phyloP scores from a whole-genome alignment of 2,113 vertebrate genomes.

The Malurus cyaneus region DNA sequence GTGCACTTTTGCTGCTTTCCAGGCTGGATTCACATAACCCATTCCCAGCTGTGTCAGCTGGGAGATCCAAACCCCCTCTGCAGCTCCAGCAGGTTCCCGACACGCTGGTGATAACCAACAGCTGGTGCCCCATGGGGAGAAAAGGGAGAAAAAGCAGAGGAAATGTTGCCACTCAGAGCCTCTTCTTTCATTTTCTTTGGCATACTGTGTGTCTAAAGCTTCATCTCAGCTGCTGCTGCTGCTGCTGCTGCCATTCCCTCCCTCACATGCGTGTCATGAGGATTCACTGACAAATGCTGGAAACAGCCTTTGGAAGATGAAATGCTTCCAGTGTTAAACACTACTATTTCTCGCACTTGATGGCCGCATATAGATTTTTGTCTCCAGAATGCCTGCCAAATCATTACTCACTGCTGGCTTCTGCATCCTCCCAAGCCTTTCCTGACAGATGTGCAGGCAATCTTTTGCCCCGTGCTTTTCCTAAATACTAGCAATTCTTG shows the following conservation, averaged over 20 bases:
- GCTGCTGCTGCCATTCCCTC: constrained; percentile 18
- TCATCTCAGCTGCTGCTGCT: background rate
- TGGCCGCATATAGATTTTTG: background rate
- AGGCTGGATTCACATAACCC: background rate
- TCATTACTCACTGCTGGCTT: background rate
- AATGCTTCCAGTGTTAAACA: constrained; percentile 22
- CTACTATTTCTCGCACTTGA: background rate
- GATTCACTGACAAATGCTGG: constrained; percentile 10
- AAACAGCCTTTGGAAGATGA: background rate
- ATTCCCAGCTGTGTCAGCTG: background rate
- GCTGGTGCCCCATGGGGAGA: background rate
- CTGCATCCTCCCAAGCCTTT: background rate
- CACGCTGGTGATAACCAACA: background rate
- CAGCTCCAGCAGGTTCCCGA: background rate
- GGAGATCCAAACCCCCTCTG: background rate
- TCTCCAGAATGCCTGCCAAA: background rate
- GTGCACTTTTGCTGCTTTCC: fast-evolving
- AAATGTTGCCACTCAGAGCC: background rate
- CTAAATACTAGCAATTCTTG: background rate
- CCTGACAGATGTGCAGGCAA: background rate
- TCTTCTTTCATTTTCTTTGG: constrained; percentile 18
- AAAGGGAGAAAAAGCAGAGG: background rate
- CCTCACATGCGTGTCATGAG: background rate
- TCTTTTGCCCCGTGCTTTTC: background rate
- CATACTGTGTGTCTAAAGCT: background rate